A percentile compares a stretch with the other conserved stretches of the same genome.
Conservation (phyloP, 2,797 vertebrate species). For the Spinus olivaceus region DNA sequence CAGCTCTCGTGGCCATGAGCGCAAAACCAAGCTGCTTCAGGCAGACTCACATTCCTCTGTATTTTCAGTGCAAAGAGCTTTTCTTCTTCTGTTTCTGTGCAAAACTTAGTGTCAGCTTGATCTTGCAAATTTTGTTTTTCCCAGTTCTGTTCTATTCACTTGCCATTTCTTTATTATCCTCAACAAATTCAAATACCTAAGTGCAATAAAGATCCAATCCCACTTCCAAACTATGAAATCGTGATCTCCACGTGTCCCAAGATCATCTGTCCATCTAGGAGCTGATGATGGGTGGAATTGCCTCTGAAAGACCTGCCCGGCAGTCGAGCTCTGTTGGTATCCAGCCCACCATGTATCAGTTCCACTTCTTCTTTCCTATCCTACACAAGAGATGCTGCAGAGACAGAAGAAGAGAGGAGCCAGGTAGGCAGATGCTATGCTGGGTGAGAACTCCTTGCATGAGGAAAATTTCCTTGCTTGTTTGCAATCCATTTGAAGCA, state of each 20-base stretch:
- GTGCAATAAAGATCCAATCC: background rate
- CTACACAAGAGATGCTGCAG: background rate
- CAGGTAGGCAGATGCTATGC: background rate
- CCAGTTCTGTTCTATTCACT: background rate
- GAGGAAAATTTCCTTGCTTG: background rate
- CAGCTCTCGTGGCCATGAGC: background rate
- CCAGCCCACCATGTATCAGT: background rate
- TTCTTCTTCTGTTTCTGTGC: background rate
- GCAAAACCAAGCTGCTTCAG: background rate
- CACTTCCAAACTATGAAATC: background rate
- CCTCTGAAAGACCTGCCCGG: background rate
- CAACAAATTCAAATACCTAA: background rate
- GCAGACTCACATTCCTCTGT: background rate
- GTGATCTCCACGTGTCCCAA: background rate
- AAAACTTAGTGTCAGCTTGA: background rate
- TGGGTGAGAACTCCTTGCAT: background rate
- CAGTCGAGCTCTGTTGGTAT: background rate
- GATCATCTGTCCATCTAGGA: background rate
- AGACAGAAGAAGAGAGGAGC: background rate
- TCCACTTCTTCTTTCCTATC: background rate
- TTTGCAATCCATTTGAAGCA: background rate
- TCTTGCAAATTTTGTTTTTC: background rate
- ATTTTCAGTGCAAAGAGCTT: background rate
- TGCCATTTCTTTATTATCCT: background rate
- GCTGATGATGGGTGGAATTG: background rate